Evolutionary conservation across 1,140 invertebrate genomes (phyloP), one percentile per base, ranked within the genome.

Genomic region (Ooceraea biroi): DNA sequence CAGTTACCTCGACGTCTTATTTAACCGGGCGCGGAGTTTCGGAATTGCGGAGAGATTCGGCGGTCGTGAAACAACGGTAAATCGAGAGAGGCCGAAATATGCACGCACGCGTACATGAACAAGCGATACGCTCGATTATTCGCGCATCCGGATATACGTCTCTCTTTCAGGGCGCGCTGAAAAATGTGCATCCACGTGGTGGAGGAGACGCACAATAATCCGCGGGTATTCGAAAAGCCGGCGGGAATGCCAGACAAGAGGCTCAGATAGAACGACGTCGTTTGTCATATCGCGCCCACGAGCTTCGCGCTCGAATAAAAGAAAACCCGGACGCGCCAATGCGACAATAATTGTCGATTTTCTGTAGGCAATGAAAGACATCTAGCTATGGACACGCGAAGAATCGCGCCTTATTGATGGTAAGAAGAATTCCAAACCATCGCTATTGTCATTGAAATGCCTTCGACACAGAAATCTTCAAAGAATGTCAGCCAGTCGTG

Each of bases 261-360:
- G 12, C 10, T 12, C 25, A n/a, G 19, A 78, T 55, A 52, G 44
- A 76, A 44, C 19, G 48, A 66, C 22, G n/a, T 14, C 30, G 48
- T 68, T 78, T 52, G 61, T 68, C 74, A 66, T 25, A 77, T 55
- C 58, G 30, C 58, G 46, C 74, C 74, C 11, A 66, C 61, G 61
- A 17, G 19, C 48, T n/a, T 41, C 14, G 14, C 25, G 41, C 41
- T 52, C 30, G 30, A 0, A n/a, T 12, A 50, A 22, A 27, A 65
- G 30, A 19, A n/a, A 52, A 50, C 19, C 0, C 7, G 12, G 8
- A 30, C 8, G 25, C 22, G 58, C 27, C 50, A n/a, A 61, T 76
- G 25, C 46, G 60, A 66, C 52, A 66, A 78, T 78, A 78, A 78
- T 30, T 55, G 74, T 7, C 48, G 30, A 78, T 77, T 77, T 77